phyloP scores from a whole-genome alignment of 2,888 invertebrate genomes.

The Griposia aprilina region DNA sequence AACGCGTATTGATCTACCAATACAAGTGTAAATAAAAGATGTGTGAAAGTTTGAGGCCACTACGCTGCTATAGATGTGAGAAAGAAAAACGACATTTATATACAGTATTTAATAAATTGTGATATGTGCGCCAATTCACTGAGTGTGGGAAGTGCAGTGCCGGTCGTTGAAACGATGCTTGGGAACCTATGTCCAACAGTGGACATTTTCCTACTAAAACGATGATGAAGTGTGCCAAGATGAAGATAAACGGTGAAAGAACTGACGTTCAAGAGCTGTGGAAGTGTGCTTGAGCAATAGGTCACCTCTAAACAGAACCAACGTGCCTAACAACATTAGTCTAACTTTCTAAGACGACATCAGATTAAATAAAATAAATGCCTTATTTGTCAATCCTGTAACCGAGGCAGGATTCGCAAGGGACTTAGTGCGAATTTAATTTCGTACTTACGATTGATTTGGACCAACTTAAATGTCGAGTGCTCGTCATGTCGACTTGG shows the following conservation, averaged over 20 bases:
- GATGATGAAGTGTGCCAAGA: neutral
- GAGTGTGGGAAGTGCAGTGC: neutral
- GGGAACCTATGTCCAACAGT: neutral
- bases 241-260: neutral
- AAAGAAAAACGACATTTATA: neutral
- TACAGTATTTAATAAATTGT: neutral
- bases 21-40: too few relatives aligned
- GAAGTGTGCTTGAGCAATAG: neutral
- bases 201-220: neutral
- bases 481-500: slow-evolving; percentile 54
- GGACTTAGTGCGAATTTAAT: slow-evolving; percentile 59
- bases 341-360: neutral
- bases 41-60: neutral
- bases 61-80: neutral
- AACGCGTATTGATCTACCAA: too few relatives aligned
- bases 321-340: neutral
- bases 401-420: slow-evolving; percentile 18
- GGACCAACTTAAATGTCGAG: slow-evolving; percentile 59
- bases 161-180: neutral
- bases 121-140: neutral
- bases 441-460: slow-evolving; percentile 63
- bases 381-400: slow-evolving; percentile 20
- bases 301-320: neutral
- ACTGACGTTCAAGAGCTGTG: neutral
- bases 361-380: slow-evolving; percentile 29